These are phyloP conservation scores for Coptodon bakossiorum DNA, from an alignment of 2,113 vertebrate genomes.

Conservation along the genomic window DNA sequence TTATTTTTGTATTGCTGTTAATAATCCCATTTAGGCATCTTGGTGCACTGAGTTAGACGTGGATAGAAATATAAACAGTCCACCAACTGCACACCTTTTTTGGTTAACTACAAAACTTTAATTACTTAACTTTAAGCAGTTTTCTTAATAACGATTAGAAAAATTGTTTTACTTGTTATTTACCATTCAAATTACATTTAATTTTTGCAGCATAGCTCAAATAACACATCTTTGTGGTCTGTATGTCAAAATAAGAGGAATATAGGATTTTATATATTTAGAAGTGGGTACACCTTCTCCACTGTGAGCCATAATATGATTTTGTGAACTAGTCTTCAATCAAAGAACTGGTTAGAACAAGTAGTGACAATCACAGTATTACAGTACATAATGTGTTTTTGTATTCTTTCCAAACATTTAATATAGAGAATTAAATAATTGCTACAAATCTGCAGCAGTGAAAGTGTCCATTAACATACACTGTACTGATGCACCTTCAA, in stretches of 20 bases:
- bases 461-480: background rate
- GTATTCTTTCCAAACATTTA: background rate
- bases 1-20: background rate
- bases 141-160: fast-evolving
- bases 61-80: background rate
- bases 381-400: background rate
- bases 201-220: background rate
- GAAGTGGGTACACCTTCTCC: background rate
- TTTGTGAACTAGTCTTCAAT: background rate
- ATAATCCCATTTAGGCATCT: background rate
- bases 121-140: background rate
- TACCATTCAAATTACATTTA: background rate
- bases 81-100: background rate
- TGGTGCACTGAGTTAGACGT: background rate
- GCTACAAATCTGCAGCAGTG: fast-evolving
- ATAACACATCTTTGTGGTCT: background rate
- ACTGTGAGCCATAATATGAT: background rate
- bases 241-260: background rate
- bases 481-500: background rate
- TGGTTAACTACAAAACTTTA: background rate
- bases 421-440: background rate
- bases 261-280: background rate
- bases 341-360: background rate
- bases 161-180: background rate
- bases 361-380: background rate